Evolutionary conservation across 2,113 vertebrate species (phyloP), one percentile per base, ranked within the genome.

Genomic region (Pagrus major): DNA sequence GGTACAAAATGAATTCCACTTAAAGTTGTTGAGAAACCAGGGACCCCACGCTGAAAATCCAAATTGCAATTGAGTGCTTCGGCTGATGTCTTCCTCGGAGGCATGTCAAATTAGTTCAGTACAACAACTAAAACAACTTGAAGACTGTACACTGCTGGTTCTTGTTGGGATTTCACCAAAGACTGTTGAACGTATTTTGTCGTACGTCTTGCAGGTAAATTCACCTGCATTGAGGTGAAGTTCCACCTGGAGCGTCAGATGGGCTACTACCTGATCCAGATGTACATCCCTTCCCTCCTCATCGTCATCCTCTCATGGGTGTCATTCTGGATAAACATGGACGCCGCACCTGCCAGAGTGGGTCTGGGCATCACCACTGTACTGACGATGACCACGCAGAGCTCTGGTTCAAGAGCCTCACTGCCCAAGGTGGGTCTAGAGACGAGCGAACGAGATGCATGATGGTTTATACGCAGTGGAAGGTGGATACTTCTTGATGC

Each of bases 261-360:
- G 97, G 97, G 97, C 84, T 98, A 98, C 91, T 98, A 98, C 86
- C 89, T 98, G 91, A 98, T 98, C 92, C 97, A 98, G 95, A 98
- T 97, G 97, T 98, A 98, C 93, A 97, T 98, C 83, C 97, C 97
- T 51, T 97, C 96, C 71, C 94, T 98, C 25, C 96, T 98, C 89
- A 98, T 98, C 0, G 96, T 98, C 90, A 98, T 98, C 92, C 95
- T 98, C 12, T 98, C 97, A 39, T 98, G 97, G 97, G 94, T 98
- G 29, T 98, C 97, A 79, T 98, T 98, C 90, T 98, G 97, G 97
- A 98, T 98, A 90, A 98, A 97, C 86, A 98, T 98, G 97, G 97
- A 98, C 0, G 97, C 97, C 0, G 96, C 96, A 0, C 97, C 97
- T 0, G 97, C 97, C 83, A 93, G 96, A 20, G 97, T 98, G 75